Conservation (phyloP, 2,113 vertebrate species). For the Argyrosomus japonicus region DNA sequence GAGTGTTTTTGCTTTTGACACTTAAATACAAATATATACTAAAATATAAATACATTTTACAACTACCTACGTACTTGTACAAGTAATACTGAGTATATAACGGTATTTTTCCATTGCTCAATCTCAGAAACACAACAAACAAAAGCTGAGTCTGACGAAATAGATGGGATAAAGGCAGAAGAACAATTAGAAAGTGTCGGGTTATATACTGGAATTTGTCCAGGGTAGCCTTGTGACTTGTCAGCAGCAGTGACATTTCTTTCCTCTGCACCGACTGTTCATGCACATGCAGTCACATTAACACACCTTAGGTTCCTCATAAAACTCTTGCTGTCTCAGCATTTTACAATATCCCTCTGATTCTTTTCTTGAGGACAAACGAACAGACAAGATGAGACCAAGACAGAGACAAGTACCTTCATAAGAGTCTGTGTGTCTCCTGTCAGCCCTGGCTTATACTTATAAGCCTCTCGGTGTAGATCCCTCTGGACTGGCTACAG, state of each 20-base stretch:
- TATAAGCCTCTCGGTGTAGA: slow-evolving; percentile 8
- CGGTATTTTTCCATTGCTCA: too few species aligned
- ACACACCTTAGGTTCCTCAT: not conserved
- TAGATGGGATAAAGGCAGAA: not conserved
- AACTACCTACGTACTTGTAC: not conserved
- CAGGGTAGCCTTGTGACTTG: slow-evolving; percentile 21
- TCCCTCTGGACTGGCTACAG: slow-evolving; percentile 28
- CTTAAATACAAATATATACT: too few species aligned
- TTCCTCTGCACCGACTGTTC: not conserved
- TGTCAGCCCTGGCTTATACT: not conserved
- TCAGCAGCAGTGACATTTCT: not conserved
- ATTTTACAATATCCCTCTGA: not conserved
- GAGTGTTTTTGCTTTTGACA: too few species aligned
- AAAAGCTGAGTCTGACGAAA: not conserved
- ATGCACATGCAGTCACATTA: not conserved
- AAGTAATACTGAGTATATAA: too few species aligned
- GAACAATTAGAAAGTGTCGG: slow-evolving; percentile 19
- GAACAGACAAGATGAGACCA: not conserved
- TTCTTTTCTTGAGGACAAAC: not conserved
- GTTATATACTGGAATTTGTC: slow-evolving; percentile 22
- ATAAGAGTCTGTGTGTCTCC: slow-evolving; percentile 19
- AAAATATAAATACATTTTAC: not conserved
- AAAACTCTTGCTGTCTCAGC: not conserved
- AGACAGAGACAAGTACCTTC: slow-evolving; percentile 54
- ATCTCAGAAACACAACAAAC: not conserved